Evolutionary conservation across 2,113 vertebrate species (phyloP).

Genomic region (Pseudorectes ferrugineus): DNA sequence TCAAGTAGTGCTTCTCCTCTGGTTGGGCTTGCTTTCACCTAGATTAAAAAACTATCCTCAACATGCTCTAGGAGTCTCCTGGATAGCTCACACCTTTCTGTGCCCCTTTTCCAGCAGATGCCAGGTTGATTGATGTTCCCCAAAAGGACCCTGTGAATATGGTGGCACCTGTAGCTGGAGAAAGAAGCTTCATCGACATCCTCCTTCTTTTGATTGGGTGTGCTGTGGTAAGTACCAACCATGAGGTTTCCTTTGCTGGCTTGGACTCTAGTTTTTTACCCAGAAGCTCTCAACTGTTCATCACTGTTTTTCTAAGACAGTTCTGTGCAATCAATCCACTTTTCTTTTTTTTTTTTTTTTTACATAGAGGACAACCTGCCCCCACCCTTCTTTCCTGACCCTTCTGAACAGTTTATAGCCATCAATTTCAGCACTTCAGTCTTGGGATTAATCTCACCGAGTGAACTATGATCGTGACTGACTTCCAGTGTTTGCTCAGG

Average conservation of each 20-base stretch:
- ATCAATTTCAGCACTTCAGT: not conserved
- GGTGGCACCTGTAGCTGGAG: not conserved
- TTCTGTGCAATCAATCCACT: not conserved
- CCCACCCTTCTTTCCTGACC: not conserved
- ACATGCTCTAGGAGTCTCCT: not conserved
- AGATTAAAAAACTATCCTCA: not conserved
- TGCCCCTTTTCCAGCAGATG: not conserved
- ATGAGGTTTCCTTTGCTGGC: not conserved
- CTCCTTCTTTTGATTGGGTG: rapidly evolving
- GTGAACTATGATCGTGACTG: not conserved
- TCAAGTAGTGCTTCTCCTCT: not conserved
- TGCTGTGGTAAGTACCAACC: not conserved
- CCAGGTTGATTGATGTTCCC: not conserved
- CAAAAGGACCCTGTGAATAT: not conserved
- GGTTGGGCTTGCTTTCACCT: not conserved
- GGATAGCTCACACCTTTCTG: not conserved
- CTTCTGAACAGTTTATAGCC: not conserved
- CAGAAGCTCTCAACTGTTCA: not conserved
- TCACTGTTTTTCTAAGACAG: not conserved
- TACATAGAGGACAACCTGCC: rapidly evolving
- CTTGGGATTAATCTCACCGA: not conserved
- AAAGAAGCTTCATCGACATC: not conserved
- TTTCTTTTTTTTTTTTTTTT: not conserved
- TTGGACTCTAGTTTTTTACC: not conserved
- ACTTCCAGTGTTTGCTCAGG: not conserved